Base-by-base conservation (phyloP, 2,888 invertebrate genomes). In the Cerastis rubricosa region DNA sequence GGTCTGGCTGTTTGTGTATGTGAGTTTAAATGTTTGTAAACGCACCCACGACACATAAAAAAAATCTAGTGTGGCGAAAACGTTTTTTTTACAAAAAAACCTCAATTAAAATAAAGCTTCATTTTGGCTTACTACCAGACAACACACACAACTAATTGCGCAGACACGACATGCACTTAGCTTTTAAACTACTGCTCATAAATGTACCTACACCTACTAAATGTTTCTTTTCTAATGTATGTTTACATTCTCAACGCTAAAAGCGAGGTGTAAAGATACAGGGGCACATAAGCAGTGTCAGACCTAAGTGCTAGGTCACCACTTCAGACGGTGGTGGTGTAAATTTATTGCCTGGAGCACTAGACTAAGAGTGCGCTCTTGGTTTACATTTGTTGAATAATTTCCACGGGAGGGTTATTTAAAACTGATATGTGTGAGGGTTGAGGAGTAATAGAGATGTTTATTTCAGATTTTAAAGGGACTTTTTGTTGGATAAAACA, bases 231-330 rank as follows among this genome's bases (percentile, higher is more conserved):
- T 71, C 64, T 84, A 80, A 80, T 81, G 66, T 57, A 70, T 81
- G 67, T 45, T 67, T 68, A 80, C 65, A 69, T 84, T 80, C 69
- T 35, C 49, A n/a, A 43, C 51, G 14, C 76, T 82, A 75, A 82
- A 85, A 81, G 74, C 76, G n/a, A 69, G 71, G 75, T 76, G 76
- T 71, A 54, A 69, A 85, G 71, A 82, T 68, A 82, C 81, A 69
- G 22, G 54, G 35, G 69, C 57, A 75, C 54, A 69, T 67, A 78
- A 83, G 68, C 49, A 77, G 73, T 71, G 85, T 81, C 49, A 71
- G 83, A 74, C 83, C 64, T 85, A 83, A 83, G 86, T 85, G 85
- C 71, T 45, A n/a, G 85, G 81, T 82, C 82, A 82, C 81, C 85
- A 69, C 85, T 83, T 43, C 68, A 82, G 71, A 75, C 68, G 25